Evolutionary conservation across 2,888 invertebrate genomes (phyloP), one percentile per base, ranked within the genome.

Genomic region (Acleris literana): DNA sequence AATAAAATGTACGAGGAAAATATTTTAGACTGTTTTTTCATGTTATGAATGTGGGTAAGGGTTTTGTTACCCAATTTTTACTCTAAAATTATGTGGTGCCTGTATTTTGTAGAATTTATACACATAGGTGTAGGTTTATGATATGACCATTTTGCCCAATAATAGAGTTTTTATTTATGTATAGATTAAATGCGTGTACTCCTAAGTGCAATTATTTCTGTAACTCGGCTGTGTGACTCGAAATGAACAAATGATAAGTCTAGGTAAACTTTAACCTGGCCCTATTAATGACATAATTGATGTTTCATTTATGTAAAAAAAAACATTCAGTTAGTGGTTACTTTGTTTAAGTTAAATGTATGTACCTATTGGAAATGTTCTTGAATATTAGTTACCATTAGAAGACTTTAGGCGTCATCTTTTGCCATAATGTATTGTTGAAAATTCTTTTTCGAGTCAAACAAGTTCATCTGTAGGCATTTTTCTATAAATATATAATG

Each of bases 81-180:
- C 55, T 65, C 49, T 56, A 61, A 56, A 63, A 66, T 61, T 60
- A 61, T 61, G 57, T 74, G 77, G 81, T 83, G 83, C 78, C 82
- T 81, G 74, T 82, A 77, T 78, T 77, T 76, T 76, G 48, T 70
- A 71, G 69, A 73, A 71, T 79, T 74, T 77, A 72, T 75, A 70
- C 59, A 66, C 71, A 66, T 84, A 84, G 83, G 83, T 83, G 83
- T 84, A 84, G 85, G 83, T 77, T 44, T 44, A 44, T 44, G 13
- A 44, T 65, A 64, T 48, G 48, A 65, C 72, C 70, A 70, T 76
- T 79, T 79, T 77, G 79, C 79, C 81, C 80, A 76, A 74, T 76
- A 71, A 73, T 69, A 66, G 44, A 64, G 60, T 76, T 76, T 66
- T 65, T 78, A 77, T 79, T 77, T 77, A 75, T 77, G 68, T 72